These are phyloP conservation scores for Archips crataeganus DNA, from an alignment of 2,888 invertebrate species.

Conservation along the genomic window DNA sequence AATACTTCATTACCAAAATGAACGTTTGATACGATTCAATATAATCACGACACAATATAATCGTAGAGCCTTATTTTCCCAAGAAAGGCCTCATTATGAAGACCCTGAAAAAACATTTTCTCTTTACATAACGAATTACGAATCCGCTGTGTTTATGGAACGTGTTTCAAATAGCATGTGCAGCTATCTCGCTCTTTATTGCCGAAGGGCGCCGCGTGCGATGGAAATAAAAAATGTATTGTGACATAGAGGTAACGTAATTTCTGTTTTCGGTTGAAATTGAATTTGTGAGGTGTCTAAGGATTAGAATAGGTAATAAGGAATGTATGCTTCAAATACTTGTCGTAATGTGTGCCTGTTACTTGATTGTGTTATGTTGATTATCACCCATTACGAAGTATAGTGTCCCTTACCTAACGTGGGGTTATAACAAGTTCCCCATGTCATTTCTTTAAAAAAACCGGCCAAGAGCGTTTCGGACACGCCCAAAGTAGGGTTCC, in stretches of 20 bases:
- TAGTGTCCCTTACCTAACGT: too few species aligned
- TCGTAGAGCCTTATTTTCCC: not conserved
- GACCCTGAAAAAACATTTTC: conserved; percentile 7
- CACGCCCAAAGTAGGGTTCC: too few species aligned
- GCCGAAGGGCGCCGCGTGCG: conserved; percentile 8
- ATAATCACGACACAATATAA: not conserved
- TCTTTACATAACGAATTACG: conserved; percentile 26
- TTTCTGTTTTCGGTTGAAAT: conserved; percentile 17
- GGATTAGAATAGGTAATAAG: conserved; percentile 8
- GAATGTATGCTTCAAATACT: not conserved
- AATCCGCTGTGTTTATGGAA: conserved; percentile 26
- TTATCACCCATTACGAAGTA: too few species aligned
- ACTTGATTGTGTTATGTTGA: too few species aligned
- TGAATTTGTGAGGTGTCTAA: conserved; percentile 5
- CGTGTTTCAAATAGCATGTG: conserved; percentile 21
- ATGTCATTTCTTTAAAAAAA: too few species aligned
- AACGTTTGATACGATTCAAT: not conserved
- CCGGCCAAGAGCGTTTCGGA: too few species aligned
- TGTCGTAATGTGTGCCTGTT: not conserved
- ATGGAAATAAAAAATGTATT: conserved; percentile 30
- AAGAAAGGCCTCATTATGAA: conserved; percentile 12
- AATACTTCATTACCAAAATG: too few species aligned
- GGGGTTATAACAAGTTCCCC: too few species aligned
- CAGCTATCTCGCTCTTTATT: conserved; percentile 18
- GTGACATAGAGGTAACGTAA: conserved; percentile 17